These are phyloP conservation scores for Microtus pennsylvanicus DNA, from an alignment of 2,113 vertebrate species.

Conservation along the genomic window DNA sequence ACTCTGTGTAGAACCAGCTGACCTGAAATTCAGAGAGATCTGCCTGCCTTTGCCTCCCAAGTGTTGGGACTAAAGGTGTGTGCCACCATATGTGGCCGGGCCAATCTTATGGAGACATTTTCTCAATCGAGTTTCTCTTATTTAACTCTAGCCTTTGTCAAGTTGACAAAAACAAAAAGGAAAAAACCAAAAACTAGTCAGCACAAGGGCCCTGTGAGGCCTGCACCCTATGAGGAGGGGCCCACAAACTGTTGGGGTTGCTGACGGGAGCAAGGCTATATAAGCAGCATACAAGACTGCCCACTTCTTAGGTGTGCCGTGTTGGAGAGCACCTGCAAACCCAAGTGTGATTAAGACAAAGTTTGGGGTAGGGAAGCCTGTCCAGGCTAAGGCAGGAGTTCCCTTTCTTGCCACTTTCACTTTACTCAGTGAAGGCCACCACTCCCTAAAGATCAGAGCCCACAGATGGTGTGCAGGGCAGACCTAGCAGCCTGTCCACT, in stretches of 20 bases:
- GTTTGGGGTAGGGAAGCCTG: background rate
- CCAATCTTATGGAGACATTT: background rate
- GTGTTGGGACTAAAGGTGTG: background rate
- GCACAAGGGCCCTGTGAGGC: fast-evolving
- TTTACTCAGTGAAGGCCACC: background rate
- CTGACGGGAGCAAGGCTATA: background rate
- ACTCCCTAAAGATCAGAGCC: background rate
- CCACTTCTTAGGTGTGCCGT: fast-evolving
- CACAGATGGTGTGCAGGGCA: background rate
- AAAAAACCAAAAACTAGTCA: background rate
- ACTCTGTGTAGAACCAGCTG: background rate
- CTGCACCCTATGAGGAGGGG: background rate
- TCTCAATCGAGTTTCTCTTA: background rate
- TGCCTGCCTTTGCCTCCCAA: background rate
- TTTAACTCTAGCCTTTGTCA: background rate
- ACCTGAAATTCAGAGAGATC: background rate
- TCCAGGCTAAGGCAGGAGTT: background rate
- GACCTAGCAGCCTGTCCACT: no score
- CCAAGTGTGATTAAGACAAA: background rate
- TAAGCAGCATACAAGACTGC: no score
- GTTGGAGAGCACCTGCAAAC: background rate
- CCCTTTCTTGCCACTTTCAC: background rate
- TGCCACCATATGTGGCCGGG: background rate
- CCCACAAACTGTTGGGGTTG: background rate
- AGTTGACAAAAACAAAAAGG: background rate